Conservation (phyloP, 2,888 invertebrate species). For the Sacculina carcini region DNA sequence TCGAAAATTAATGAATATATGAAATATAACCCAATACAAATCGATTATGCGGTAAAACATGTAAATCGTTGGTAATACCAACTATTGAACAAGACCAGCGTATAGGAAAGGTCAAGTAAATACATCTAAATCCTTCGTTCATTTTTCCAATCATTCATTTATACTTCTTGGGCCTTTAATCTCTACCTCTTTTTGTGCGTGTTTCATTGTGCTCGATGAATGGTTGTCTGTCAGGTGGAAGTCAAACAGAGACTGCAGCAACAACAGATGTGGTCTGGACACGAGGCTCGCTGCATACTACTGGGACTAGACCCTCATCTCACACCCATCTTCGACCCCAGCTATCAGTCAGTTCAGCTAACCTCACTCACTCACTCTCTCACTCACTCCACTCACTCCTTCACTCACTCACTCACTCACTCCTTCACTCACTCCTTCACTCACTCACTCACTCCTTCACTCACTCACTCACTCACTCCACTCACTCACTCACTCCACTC, state of each 20-base stretch:
- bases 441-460: neutral
- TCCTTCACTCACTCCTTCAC: neutral
- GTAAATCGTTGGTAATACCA: too few relatives aligned
- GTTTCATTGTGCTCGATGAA: too few relatives aligned
- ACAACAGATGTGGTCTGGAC: slow-evolving; percentile 31
- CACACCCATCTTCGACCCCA: slow-evolving; percentile 24
- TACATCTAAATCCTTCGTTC: too few relatives aligned
- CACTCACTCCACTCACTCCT: neutral
- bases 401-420: neutral
- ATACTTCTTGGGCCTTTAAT: too few relatives aligned
- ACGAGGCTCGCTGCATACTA: slow-evolving; percentile 29
- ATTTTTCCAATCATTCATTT: too few relatives aligned
- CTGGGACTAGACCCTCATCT: slow-evolving; percentile 30
- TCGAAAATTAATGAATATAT: too few relatives aligned
- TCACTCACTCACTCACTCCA: neutral
- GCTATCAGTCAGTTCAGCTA: slow-evolving; percentile 9
- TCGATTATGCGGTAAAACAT: too few relatives aligned
- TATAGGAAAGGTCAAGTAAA: too few relatives aligned
- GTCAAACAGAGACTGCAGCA: slow-evolving; percentile 29
- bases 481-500: neutral
- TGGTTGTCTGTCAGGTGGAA: slow-evolving; percentile 17
- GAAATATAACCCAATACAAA: too few relatives aligned
- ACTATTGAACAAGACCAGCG: too few relatives aligned
- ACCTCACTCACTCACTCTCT: neutral
- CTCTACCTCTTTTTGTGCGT: too few relatives aligned